A percentile compares a stretch with the other conserved stretches of the same genome.
These are phyloP conservation scores for Atopsyche davidsoni DNA, from an alignment of 1,140 invertebrate species.

Conservation along the genomic window DNA sequence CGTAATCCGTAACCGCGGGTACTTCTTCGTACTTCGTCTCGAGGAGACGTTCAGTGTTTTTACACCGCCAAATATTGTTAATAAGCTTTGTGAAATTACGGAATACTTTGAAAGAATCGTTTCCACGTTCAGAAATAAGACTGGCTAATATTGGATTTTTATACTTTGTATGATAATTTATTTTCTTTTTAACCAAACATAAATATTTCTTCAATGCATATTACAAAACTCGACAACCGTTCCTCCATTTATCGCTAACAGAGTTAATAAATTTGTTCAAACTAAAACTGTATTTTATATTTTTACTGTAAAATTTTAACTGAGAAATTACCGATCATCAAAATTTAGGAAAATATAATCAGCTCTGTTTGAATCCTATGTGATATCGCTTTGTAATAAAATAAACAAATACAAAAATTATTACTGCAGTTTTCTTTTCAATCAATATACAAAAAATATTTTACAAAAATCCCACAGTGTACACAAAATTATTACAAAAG, in stretches of 20 bases:
- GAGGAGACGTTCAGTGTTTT: conserved; percentile 15
- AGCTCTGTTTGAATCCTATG: conserved; percentile 28
- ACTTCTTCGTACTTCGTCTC: conserved; percentile 20
- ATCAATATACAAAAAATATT: neutral
- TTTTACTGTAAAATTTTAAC: conserved; percentile 12
- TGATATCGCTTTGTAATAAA: conserved; percentile 31
- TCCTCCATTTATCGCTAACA: conserved; percentile 1
- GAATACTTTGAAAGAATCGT: conserved; percentile 9
- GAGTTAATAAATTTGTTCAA: conserved; percentile 14
- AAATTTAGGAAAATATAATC: conserved; percentile 29
- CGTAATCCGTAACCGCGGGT: conserved; percentile 10
- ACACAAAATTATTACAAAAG: no score
- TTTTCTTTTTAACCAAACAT: conserved; percentile 5
- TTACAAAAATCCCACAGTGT: neutral
- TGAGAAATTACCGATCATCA: conserved; percentile 12
- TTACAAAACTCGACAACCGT: neutral
- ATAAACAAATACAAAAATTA: conserved; percentile 20
- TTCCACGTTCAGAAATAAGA: conserved; percentile 15
- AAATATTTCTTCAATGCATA: conserved; percentile 1
- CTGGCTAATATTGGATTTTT: conserved; percentile 14
- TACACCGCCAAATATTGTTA: conserved; percentile 18
- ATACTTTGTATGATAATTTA: conserved; percentile 25
- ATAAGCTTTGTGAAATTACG: conserved; percentile 18
- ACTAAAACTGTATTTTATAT: conserved; percentile 17
- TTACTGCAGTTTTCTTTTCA: neutral